phyloP scores from a whole-genome alignment of 2,797 vertebrate species.

The Chloroceryle amazona region DNA sequence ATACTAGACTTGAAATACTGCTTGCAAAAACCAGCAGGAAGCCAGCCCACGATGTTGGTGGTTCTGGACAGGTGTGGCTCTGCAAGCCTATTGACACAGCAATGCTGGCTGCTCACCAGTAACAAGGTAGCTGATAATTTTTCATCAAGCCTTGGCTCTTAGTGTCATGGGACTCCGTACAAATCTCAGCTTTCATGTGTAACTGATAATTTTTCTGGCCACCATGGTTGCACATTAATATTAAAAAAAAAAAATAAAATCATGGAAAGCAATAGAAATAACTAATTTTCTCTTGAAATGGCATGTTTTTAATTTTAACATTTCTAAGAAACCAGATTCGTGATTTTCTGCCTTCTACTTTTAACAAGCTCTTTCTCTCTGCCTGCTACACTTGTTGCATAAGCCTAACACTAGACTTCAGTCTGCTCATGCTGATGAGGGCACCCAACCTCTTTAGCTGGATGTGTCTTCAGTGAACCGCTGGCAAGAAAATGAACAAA shows the following conservation, averaged over 20 bases:
- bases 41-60: accelerated
- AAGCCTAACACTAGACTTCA: neutral
- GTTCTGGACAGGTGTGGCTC: neutral
- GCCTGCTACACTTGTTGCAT: constrained; percentile 57
- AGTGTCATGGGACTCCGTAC: neutral
- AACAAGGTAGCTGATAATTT: neutral
- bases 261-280: neutral
- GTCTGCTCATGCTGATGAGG: neutral
- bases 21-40: neutral
- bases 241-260: neutral
- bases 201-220: neutral
- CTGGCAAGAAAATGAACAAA: neutral
- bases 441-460: neutral
- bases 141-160: neutral
- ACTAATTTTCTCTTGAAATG: neutral
- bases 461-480: neutral
- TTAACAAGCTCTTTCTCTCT: neutral
- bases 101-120: neutral
- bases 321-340: neutral
- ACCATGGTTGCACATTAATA: neutral
- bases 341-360: neutral
- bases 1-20: neutral
- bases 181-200: neutral
- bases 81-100: neutral
- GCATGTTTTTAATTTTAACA: neutral